Conservation (phyloP, 2,888 invertebrate species). For the Reticulitermes lucifugus region DNA sequence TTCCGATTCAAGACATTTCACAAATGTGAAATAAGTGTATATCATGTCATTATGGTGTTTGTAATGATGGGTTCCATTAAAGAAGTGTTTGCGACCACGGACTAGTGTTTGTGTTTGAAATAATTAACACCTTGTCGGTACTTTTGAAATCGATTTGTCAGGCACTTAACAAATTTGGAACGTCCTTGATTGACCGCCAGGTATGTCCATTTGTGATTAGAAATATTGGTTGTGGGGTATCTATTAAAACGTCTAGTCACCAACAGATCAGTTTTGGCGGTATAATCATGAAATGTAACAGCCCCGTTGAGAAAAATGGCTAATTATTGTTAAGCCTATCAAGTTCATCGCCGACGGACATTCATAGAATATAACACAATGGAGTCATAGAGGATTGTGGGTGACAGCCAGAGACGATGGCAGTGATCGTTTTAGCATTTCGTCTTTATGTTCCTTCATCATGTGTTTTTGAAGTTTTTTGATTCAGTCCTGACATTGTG, state of each 20-base stretch:
- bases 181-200: constrained; percentile 66
- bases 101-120: constrained; percentile 42
- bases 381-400: constrained; percentile 53
- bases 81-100: constrained; percentile 23
- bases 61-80: constrained; percentile 11
- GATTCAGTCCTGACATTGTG: not conserved
- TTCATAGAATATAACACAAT: constrained; percentile 51
- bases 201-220: constrained; percentile 61
- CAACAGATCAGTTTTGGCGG: constrained; percentile 41
- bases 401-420: constrained; percentile 46
- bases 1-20: constrained; percentile 35
- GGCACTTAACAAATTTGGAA: constrained; percentile 68
- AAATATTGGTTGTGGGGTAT: constrained; percentile 62
- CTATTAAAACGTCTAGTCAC: constrained; percentile 30
- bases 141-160: constrained; percentile 68
- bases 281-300: not conserved
- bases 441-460: not conserved
- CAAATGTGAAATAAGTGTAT: constrained; percentile 38
- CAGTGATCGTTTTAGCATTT: constrained; percentile 1
- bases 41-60: constrained; percentile 24
- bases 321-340: constrained; percentile 37
- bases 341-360: constrained; percentile 51
- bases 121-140: constrained; percentile 58
- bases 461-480: not conserved
- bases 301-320: constrained; percentile 13